A percentile compares a stretch with the other conserved stretches of the same genome.
Conservation (phyloP, 2,797 vertebrate species). For the Odontamblyopus rebecca region DNA sequence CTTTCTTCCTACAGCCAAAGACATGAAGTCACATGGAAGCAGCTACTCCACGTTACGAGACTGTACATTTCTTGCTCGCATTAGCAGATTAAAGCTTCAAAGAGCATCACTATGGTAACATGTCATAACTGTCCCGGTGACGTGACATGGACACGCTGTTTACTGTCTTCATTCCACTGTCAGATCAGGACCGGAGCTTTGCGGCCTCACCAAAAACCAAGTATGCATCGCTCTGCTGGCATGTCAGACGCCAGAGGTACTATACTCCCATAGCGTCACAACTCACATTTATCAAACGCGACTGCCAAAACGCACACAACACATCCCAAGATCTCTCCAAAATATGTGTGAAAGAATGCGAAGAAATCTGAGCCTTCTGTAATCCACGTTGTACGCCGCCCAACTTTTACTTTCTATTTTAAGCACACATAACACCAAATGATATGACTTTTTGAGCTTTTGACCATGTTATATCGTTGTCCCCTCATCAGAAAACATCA, state of each 20-base stretch:
- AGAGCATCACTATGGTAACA: conserved; percentile 11
- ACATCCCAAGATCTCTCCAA: conserved; percentile 29
- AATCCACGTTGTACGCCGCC: background rate
- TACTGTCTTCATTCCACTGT: conserved; percentile 65
- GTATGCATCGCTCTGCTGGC: conserved; percentile 47
- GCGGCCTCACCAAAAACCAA: conserved; percentile 59
- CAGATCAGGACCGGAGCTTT: conserved; percentile 72
- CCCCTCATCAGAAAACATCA: too few species aligned
- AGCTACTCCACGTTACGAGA: conserved; percentile 28
- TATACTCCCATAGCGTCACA: conserved; percentile 53
- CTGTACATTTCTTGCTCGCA: conserved; percentile 9
- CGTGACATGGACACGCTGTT: conserved; percentile 56
- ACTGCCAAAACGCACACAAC: conserved; percentile 41
- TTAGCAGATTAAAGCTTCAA: conserved; percentile 34
- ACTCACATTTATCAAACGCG: conserved; percentile 36
- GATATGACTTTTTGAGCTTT: too few species aligned
- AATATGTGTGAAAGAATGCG: conserved; percentile 13
- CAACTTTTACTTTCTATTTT: background rate
- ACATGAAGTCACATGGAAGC: conserved; percentile 7
- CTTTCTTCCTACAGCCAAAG: background rate
- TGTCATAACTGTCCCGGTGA: conserved; percentile 30
- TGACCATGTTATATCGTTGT: too few species aligned
- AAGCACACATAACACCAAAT: too few species aligned
- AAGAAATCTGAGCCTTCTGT: background rate
- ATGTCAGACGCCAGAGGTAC: conserved; percentile 44